Percentiles rank a stretch among this genome's conserved stretches.
Conservation (phyloP, 2,113 vertebrate genomes). For the Thamnophis sirtalis region DNA sequence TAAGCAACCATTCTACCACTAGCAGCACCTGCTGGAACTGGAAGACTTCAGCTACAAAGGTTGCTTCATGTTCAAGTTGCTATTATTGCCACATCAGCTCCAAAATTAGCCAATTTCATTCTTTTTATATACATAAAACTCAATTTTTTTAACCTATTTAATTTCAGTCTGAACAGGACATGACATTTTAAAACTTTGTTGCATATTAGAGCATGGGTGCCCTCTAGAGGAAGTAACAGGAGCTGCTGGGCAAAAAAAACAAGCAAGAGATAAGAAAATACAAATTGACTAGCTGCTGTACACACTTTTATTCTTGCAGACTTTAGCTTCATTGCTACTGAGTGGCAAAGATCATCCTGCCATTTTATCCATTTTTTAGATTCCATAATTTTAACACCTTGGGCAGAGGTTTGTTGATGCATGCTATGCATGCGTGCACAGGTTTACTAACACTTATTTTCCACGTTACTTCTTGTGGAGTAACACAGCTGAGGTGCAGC, state of each 20-base stretch:
- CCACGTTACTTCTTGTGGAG: too few species aligned
- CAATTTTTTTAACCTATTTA: neutral
- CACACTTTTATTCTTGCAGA: neutral
- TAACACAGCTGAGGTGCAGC: too few species aligned
- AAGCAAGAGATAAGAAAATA: neutral
- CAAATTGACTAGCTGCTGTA: neutral
- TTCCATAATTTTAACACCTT: neutral
- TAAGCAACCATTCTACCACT: neutral
- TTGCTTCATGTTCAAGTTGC: neutral
- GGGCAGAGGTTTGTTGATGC: neutral
- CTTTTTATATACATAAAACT: neutral
- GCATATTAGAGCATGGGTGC: neutral
- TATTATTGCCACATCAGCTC: neutral
- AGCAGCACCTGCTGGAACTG: neutral
- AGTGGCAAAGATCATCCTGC: neutral
- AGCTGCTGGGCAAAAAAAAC: neutral
- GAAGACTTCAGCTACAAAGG: neutral
- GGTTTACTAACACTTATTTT: too few species aligned
- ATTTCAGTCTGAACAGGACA: neutral
- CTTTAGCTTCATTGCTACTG: neutral
- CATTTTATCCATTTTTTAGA: neutral
- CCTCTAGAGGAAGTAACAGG: constrained; percentile 11
- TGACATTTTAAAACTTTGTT: neutral
- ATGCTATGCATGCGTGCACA: too few species aligned
- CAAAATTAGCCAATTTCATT: neutral